phyloP scores from a whole-genome alignment of 2,113 vertebrate genomes.

The Rhinichthys klamathensis region DNA sequence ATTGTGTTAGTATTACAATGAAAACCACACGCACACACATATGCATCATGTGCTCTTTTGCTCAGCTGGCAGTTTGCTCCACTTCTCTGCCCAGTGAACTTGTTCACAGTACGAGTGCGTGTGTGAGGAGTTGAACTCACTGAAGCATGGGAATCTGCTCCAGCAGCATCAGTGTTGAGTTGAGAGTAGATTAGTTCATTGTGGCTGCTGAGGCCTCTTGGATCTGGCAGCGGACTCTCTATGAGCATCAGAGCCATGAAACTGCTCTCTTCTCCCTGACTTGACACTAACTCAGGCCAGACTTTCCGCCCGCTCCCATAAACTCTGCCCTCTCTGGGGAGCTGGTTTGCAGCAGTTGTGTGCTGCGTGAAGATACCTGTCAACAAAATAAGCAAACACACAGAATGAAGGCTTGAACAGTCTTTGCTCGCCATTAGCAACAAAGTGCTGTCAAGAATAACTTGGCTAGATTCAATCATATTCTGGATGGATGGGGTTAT shows the following conservation, averaged over 20 bases:
- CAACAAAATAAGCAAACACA: constrained; percentile 32
- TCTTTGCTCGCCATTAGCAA: constrained; percentile 11
- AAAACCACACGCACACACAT: constrained; percentile 25
- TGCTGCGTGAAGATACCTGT: constrained; percentile 25
- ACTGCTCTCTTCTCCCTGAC: background rate
- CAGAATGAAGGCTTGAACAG: background rate
- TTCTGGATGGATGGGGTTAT: constrained; percentile 26
- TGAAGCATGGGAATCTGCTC: constrained; percentile 45
- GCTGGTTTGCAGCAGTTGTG: constrained; percentile 1
- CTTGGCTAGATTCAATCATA: constrained; percentile 14
- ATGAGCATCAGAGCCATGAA: background rate
- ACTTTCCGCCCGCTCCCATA: constrained; percentile 33
- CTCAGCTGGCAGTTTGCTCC: constrained; percentile 47
- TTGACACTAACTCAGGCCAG: constrained; percentile 11
- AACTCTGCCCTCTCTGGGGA: constrained; percentile 21
- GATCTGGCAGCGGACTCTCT: constrained; percentile 2
- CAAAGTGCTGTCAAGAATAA: constrained; percentile 10
- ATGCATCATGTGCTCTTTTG: constrained; percentile 46
- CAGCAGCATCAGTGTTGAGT: constrained; percentile 48
- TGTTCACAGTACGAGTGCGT: constrained; percentile 22
- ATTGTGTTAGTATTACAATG: constrained; percentile 45
- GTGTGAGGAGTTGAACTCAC: constrained; percentile 43
- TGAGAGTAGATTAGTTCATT: constrained; percentile 32
- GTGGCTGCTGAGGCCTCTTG: background rate
- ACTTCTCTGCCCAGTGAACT: constrained; percentile 45